Evolutionary conservation across 1,140 invertebrate species (phyloP).

Genomic region (Pseudoatta argentina): DNA sequence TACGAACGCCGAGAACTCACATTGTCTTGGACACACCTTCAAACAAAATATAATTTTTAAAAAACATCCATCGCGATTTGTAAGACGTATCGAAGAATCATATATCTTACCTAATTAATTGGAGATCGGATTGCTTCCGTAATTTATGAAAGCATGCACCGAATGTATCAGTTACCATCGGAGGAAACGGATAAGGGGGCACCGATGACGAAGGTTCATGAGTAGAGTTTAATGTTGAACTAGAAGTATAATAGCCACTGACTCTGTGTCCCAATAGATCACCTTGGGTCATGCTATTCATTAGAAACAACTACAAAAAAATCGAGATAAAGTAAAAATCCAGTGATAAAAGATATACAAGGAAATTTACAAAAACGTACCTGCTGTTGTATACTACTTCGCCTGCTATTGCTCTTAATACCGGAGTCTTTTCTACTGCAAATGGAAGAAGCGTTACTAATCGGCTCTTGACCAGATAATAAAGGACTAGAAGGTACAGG

Average conservation of each 20-base stretch:
- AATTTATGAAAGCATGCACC: constrained; percentile 92
- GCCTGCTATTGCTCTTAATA: constrained; percentile 93
- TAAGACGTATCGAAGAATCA: neutral
- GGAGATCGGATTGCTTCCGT: constrained; percentile 94
- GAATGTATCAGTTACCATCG: constrained; percentile 87
- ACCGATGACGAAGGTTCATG: constrained; percentile 83
- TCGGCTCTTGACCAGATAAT: constrained; percentile 87
- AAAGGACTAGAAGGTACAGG: constrained; percentile 84
- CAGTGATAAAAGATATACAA: neutral
- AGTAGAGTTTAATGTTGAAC: constrained; percentile 88
- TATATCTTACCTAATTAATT: constrained; percentile 90
- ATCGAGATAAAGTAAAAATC: constrained; percentile 16
- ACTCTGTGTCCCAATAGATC: constrained; percentile 92
- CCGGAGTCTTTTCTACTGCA: constrained; percentile 95
- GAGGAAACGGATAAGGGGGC: constrained; percentile 84
- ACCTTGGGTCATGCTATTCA: constrained; percentile 90
- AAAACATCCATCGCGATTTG: neutral
- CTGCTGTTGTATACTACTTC: constrained; percentile 94
- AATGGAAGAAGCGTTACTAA: constrained; percentile 91
- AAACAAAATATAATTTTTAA: constrained; percentile 18
- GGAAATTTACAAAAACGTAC: constrained; percentile 82
- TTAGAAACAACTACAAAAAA: constrained; percentile 87
- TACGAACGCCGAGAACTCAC: constrained; percentile 93
- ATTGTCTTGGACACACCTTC: constrained; percentile 92
- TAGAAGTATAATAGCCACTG: constrained; percentile 95